Percentiles rank a stretch among this genome's conserved stretches.
Conservation (phyloP, 2,797 vertebrate genomes). For the Cercopithecus hamlyni region DNA sequence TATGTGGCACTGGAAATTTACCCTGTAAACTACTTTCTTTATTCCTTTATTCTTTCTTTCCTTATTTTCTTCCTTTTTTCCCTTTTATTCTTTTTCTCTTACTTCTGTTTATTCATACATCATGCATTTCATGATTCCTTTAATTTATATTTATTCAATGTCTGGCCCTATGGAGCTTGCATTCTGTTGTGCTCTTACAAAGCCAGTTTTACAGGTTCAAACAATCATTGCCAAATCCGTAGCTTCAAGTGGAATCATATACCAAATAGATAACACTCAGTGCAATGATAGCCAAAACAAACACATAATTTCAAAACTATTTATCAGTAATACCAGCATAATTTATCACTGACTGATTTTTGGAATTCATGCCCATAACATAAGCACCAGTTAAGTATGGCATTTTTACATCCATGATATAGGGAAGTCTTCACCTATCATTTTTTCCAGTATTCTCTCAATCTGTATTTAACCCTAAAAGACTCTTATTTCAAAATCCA, state of each 20-base stretch:
- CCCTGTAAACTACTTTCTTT: background rate
- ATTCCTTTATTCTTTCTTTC: background rate
- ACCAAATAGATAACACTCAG: background rate
- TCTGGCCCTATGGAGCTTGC: background rate
- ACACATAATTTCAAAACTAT: background rate
- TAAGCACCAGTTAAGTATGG: background rate
- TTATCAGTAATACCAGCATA: background rate
- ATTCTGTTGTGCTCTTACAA: background rate
- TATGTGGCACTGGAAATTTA: background rate
- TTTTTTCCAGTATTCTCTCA: background rate
- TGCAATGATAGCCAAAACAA: background rate
- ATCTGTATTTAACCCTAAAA: background rate
- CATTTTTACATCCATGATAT: background rate
- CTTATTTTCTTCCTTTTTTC: background rate
- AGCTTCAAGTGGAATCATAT: background rate
- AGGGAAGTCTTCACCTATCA: too few relatives aligned
- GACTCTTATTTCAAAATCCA: background rate
- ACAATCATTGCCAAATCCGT: background rate
- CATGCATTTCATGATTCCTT: background rate
- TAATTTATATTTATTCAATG: background rate
- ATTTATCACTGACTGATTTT: background rate
- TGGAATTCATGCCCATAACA: background rate
- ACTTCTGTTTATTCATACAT: background rate
- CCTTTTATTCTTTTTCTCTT: background rate
- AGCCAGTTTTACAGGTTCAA: background rate